Percentiles rank a stretch among this genome's conserved stretches.
phyloP scores from a whole-genome alignment of 1,140 invertebrate genomes.

The Scaptomyza montana region DNA sequence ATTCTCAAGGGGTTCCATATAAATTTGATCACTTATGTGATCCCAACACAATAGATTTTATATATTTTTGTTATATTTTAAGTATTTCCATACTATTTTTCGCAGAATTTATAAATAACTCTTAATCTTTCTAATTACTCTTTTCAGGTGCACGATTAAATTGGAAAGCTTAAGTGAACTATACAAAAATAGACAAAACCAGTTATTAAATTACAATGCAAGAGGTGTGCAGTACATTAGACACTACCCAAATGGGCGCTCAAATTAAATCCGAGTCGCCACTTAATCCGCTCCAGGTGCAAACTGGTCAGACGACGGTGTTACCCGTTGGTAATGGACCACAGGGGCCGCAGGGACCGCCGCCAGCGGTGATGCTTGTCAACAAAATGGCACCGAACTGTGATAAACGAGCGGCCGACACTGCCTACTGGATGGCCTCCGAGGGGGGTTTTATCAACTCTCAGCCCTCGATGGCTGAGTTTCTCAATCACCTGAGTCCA shows the following conservation, averaged over 20 bases:
- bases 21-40: too few relatives aligned
- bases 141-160: conserved; percentile 35
- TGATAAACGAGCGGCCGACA: conserved; percentile 81
- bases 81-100: not conserved
- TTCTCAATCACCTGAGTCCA: conserved; percentile 89
- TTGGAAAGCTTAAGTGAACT: not conserved
- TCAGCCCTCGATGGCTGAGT: conserved; percentile 96
- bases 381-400: conserved; percentile 82
- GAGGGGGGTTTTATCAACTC: conserved; percentile 96
- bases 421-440: conserved; percentile 83
- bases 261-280: conserved; percentile 83
- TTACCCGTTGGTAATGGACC: conserved; percentile 41
- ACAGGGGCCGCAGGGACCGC: conserved; percentile 61
- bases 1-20: too few relatives aligned
- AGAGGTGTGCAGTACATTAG: conserved; percentile 81
- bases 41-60: not conserved
- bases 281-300: conserved; percentile 76
- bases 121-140: not conserved
- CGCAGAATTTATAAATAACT: too few relatives aligned
- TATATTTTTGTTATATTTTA: too few relatives aligned
- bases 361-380: conserved; percentile 73
- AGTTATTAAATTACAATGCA: conserved; percentile 67
- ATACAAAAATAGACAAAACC: conserved; percentile 19
- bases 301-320: conserved; percentile 61
- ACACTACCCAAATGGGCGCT: conserved; percentile 75